Base-by-base conservation (phyloP, 2,888 invertebrate genomes). In the Drosophila stalkeri region DNA sequence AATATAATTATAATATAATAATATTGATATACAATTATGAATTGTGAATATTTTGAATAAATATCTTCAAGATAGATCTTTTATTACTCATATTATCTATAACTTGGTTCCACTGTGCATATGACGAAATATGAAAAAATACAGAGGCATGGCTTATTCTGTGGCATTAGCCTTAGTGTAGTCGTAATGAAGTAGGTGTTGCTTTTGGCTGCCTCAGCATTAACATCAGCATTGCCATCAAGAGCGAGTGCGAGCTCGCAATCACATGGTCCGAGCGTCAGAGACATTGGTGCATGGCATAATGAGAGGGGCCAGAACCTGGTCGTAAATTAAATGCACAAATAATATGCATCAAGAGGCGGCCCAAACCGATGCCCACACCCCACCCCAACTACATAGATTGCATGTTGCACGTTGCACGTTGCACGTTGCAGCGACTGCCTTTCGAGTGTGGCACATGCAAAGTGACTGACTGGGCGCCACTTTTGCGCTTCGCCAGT, bases 401-500 rank as follows among this genome's bases (percentile, higher is more conserved):
- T 52, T 52, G 52, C 52, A 37, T 44, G 44, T 54, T 64, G 43
- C 51, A 69, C 16, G 77, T 43, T 56, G 37, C 52, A 35, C 35
- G 44, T 51, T 64, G 43, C 51, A 64, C 14, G 61, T 37, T 49
- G 39, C 49, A 46, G n/a, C 44, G 55, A 41, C 59, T 78, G 80
- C 75, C 46, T 59, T 54, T 71, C 63, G 69, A 59, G 70, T 75
- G 70, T 77, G 59, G 77, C 70, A 65, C 78, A 78, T 78, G 78
- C 78, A 78, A 78, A 78, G 78, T 80, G 78, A 49, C 37, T 47
- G 47, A 43, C 74, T 66, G 61, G 82, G 88, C 83, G 83, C 86
- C 88, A 88, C 80, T 85, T 87, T 82, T 84, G 75, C 86, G 83
- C 83, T 82, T 82, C 86, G 88, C 73, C 75, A 78, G 77, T 68